Percentiles rank a stretch among this genome's conserved stretches.
These are phyloP conservation scores for Pachyrhynchus sulphureomaculatus DNA, from an alignment of 1,140 invertebrate genomes.

Conservation along the genomic window DNA sequence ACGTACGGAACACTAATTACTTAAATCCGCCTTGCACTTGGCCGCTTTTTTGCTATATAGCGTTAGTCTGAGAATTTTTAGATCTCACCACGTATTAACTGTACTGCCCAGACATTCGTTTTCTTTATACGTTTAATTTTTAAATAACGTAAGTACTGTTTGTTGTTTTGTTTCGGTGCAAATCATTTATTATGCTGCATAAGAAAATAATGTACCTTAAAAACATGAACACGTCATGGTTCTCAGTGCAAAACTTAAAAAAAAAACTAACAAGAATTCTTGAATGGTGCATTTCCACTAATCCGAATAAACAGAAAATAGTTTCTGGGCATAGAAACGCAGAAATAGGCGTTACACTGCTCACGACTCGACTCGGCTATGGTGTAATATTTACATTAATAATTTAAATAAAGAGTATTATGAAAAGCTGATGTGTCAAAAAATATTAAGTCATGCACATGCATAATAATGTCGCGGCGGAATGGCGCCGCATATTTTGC, in stretches of 20 bases:
- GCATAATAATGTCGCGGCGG: not conserved
- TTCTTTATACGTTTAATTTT: too few relatives aligned
- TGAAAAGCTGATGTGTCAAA: conserved; percentile 1
- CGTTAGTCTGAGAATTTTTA: too few relatives aligned
- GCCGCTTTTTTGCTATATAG: too few relatives aligned
- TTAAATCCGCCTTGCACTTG: too few relatives aligned
- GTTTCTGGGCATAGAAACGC: not conserved
- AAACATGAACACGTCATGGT: not conserved
- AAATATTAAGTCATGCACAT: not conserved
- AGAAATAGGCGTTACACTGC: not conserved
- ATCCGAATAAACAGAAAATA: not conserved
- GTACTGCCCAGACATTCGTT: too few relatives aligned
- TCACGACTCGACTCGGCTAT: conserved; percentile 2
- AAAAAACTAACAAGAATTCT: not conserved
- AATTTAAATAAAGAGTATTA: conserved; percentile 2
- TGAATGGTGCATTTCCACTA: not conserved
- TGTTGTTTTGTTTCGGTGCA: too few relatives aligned
- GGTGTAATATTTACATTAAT: conserved; percentile 1
- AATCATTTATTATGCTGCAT: too few relatives aligned
- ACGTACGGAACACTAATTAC: too few relatives aligned
- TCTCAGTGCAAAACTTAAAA: not conserved
- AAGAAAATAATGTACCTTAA: too few relatives aligned
- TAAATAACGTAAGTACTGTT: too few relatives aligned
- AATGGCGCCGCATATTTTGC: not conserved
- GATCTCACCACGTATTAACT: too few relatives aligned